These are phyloP conservation scores for Chlorospingus semifuscus DNA, from an alignment of 2,797 vertebrate genomes.

Conservation along the genomic window DNA sequence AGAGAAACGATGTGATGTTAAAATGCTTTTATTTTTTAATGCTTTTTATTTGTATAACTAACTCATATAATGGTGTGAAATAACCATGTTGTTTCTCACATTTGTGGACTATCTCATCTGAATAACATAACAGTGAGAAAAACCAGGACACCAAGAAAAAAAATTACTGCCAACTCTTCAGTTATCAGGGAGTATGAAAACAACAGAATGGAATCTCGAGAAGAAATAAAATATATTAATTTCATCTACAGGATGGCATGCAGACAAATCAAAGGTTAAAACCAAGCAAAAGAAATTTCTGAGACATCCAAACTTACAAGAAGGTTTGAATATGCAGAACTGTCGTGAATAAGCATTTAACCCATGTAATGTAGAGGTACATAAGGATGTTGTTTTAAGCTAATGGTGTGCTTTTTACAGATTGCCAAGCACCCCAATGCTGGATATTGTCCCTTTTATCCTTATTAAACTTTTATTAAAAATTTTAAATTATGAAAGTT, in stretches of 20 bases:
- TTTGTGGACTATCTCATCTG: neutral
- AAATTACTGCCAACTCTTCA: neutral
- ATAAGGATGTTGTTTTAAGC: neutral
- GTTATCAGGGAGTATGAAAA: neutral
- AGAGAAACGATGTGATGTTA: neutral
- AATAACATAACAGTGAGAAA: neutral
- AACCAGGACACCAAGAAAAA: neutral
- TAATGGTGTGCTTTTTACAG: neutral
- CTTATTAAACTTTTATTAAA: neutral
- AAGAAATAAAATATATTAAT: neutral
- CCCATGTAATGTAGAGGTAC: neutral
- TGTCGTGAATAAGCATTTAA: neutral
- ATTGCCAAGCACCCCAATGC: neutral
- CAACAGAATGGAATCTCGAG: neutral
- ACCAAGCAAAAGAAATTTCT: neutral
- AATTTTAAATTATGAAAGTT: neutral
- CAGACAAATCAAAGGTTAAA: neutral
- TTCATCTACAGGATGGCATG: neutral
- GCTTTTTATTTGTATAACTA: neutral
- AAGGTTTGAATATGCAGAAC: neutral
- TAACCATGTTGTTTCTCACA: neutral
- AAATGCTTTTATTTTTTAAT: neutral
- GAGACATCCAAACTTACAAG: neutral
- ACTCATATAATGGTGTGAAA: neutral
- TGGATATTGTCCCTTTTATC: neutral